Evolutionary conservation across 2,113 vertebrate genomes (phyloP), one percentile per base, ranked within the genome.

Genomic region (Anolis carolinensis): DNA sequence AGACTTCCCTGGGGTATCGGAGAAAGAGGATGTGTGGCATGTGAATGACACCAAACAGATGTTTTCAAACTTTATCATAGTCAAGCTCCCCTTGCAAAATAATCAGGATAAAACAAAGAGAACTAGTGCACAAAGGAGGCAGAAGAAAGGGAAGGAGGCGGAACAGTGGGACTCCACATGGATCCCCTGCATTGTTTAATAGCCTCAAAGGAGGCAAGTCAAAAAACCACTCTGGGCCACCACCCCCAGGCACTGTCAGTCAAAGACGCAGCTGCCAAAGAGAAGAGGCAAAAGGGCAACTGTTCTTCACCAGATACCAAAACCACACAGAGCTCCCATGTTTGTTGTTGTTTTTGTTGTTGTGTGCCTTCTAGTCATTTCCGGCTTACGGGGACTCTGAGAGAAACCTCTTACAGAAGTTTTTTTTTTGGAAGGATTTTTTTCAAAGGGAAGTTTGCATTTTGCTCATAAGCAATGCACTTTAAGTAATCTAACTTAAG

Each of bases 41-140:
- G 39, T 68, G 79, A 68, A 68, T 81, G 36, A 63, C 63, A 68
- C 30, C 44, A 36, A 34, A 23, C 55, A 36, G 36, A 81, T 81
- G 79, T 81, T 81, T 68, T 30, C 79, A 65, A 39, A 80, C 25
- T 80, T 65, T 25, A 59, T 34, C 50, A 44, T 44, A 44, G 75
- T 30, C 75, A 78, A 32, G 50, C 75, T 55, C 32, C 50, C 50
- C 30, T 59, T 32, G 48, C 75, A 52, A 27, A 52, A 78, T 50
- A 78, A 50, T 81, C 25, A 81, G n/a, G 79, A 81, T n/a, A 30
- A 48, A 81, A 81, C 14, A 44, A 81, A 81, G 79, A 48, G 48
- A n/a, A 63, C 39, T 81, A 59, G 55, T 59, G 23, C 79, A 81
- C 21, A 68, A n/a, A 68, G 63, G 27, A 67, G 20, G 39, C 6